These are phyloP conservation scores for Hecatera dysodea DNA, from an alignment of 2,888 invertebrate species.

Conservation along the genomic window DNA sequence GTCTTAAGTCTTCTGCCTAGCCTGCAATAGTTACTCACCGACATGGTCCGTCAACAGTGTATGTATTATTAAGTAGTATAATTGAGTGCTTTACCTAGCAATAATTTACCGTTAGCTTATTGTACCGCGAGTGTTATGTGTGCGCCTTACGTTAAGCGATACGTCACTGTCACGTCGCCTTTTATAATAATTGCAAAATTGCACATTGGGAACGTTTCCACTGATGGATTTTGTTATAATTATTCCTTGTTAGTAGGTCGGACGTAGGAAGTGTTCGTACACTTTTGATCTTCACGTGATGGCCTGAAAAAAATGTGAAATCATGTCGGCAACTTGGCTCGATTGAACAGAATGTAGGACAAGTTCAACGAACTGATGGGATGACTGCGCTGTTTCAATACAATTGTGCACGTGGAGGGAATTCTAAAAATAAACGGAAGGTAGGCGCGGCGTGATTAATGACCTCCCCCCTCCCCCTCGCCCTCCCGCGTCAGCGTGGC, in stretches of 20 bases:
- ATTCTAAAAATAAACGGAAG: constrained; percentile 43
- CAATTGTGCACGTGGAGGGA: constrained; percentile 26
- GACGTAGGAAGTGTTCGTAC: neutral
- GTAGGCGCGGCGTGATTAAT: constrained; percentile 53
- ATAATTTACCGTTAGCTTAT: constrained; percentile 45
- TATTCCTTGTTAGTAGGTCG: neutral
- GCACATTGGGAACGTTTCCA: constrained; percentile 3
- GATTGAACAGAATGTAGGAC: constrained; percentile 22
- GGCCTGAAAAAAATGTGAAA: constrained; percentile 4
- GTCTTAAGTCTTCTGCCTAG: neutral
- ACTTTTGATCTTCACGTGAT: neutral
- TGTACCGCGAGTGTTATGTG: neutral
- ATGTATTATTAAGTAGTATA: constrained; percentile 43
- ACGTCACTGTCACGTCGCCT: constrained; percentile 34
- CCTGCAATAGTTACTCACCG: neutral
- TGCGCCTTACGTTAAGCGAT: neutral
- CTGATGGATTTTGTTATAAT: constrained; percentile 27
- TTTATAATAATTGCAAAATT: constrained; percentile 32
- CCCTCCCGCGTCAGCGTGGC: neutral
- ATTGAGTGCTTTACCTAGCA: constrained; percentile 59
- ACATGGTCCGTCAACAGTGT: constrained; percentile 4
- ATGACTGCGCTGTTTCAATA: constrained; percentile 45
- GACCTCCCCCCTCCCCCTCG: neutral
- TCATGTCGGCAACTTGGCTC: neutral
- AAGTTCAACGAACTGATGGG: constrained; percentile 36